Percentiles rank a stretch among this genome's conserved stretches.
Conservation (phyloP, 2,888 invertebrate species). For the Drosophila prostipennis region DNA sequence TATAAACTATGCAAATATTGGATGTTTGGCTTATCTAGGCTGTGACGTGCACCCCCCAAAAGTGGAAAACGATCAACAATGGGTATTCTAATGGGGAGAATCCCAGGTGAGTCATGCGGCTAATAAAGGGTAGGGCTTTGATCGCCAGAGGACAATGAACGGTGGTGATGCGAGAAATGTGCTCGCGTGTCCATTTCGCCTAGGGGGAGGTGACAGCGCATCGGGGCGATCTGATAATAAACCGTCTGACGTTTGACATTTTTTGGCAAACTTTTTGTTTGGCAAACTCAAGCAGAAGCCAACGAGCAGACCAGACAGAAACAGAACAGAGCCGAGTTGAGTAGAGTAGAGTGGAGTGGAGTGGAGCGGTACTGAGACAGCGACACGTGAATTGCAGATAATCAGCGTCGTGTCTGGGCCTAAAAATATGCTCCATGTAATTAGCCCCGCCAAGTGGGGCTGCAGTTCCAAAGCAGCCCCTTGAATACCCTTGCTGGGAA, state of each 20-base stretch:
- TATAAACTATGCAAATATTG: conserved; percentile 38
- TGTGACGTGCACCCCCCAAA: conserved; percentile 16
- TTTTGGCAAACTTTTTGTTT: conserved; percentile 60
- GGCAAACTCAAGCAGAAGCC: conserved; percentile 37
- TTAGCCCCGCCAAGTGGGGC: conserved; percentile 71
- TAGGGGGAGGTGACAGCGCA: conserved; percentile 45
- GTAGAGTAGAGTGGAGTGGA: background rate
- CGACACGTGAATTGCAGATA: conserved; percentile 76
- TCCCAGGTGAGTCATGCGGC: conserved; percentile 32
- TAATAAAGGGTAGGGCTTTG: conserved; percentile 20
- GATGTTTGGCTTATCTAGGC: conserved; percentile 24
- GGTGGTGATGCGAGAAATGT: conserved; percentile 20
- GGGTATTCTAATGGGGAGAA: conserved; percentile 1
- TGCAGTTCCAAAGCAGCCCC: conserved; percentile 1
- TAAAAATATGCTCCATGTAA: conserved; percentile 79
- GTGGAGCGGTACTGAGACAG: conserved; percentile 20
- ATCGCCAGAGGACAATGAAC: conserved; percentile 38
- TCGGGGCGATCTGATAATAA: conserved; percentile 60
- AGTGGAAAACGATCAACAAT: background rate
- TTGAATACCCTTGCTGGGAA: conserved; percentile 9
- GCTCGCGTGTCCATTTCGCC: conserved; percentile 25
- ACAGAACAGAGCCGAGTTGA: conserved; percentile 7
- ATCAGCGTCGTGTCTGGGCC: conserved; percentile 76
- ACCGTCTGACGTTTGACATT: conserved; percentile 54
- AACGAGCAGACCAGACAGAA: conserved; percentile 4